Base-by-base conservation (phyloP, 2,797 vertebrate species). In the Myripristis jacobus region DNA sequence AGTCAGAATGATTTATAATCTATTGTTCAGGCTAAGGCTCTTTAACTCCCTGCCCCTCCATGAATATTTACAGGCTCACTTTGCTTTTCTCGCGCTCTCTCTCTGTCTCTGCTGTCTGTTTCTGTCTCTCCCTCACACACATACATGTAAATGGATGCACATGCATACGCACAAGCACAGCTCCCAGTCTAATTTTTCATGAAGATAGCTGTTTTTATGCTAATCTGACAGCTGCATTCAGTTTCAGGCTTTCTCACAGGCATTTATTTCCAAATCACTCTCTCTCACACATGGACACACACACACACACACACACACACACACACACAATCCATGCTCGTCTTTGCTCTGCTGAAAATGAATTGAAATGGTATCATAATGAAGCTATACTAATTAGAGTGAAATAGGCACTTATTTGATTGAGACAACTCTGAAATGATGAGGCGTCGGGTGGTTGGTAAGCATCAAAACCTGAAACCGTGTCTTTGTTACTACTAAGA, bases 1-100 rank as follows among this genome's bases (percentile, higher is more conserved):
- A 91, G 83, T 92, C 86, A 80, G 65, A 79, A 81, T 92, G 91
- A 94, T 93, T 91, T 90, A 92, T 89, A 81, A 85, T 90, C 83
- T 86, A 83, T 90, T 91, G 85, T 91, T 88, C 77, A 47, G 59
- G 82, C 84, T 80, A 64, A 83, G 86, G 87, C 83, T 87, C 81
- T 91, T 92, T 88, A 88, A 87, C 87, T 87, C 75, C 58, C 71
- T 75, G 79, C 70, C 53, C 56, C 73, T 57, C 66, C 65, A 84
- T 89, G 85, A 89, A 92, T 92, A 93, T 91, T 91, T 93, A 90
- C 89, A 82, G 51, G 60, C 64, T 86, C 50, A 22, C 1, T 69
- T 43, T 83, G 58, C 73, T 56, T 65, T 6, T 16, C 27, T 55
- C 3, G 6, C 55, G 18, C 48, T 55, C 19, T 10, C 34, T 34